Evolutionary conservation across 1,140 invertebrate genomes (phyloP).

Genomic region (Eupeodes corollae): DNA sequence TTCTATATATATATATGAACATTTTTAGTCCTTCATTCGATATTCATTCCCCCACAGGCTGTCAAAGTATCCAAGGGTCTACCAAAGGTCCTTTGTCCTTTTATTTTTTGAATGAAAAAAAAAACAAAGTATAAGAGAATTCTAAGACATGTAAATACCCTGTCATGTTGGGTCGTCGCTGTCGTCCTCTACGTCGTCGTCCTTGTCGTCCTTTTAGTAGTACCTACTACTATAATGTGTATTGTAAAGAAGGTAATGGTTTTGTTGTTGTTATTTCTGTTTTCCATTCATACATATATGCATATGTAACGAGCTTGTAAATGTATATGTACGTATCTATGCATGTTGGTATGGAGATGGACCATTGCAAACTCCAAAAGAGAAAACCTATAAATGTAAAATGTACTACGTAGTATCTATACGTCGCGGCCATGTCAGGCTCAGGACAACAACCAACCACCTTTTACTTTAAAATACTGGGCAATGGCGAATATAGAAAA

Average conservation of each 20-base stretch:
- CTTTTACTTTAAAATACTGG: too few species aligned
- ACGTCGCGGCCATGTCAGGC: too few species aligned
- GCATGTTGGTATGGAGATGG: too few species aligned
- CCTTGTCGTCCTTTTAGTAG: not conserved
- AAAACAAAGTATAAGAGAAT: constrained; percentile 11
- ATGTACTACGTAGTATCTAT: too few species aligned
- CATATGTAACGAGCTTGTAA: too few species aligned
- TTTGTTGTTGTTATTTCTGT: not conserved
- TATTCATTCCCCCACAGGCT: constrained; percentile 10
- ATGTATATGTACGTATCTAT: too few species aligned
- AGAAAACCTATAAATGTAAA: too few species aligned
- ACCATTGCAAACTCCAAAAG: too few species aligned
- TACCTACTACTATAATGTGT: too few species aligned
- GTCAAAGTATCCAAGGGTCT: constrained; percentile 20
- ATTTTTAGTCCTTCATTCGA: constrained; percentile 21
- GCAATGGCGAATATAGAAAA: too few species aligned
- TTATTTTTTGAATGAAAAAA: constrained; percentile 4
- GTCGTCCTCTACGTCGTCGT: not conserved
- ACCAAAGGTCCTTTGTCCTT: constrained; percentile 10
- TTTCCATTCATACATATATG: too few species aligned
- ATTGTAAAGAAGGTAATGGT: not conserved
- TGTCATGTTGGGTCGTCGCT: not conserved
- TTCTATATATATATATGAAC: not conserved
- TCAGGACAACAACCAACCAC: too few species aligned
- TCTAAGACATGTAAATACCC: constrained; percentile 36